phyloP scores from a whole-genome alignment of 2,888 invertebrate species.

The Calliphora vomitoria region DNA sequence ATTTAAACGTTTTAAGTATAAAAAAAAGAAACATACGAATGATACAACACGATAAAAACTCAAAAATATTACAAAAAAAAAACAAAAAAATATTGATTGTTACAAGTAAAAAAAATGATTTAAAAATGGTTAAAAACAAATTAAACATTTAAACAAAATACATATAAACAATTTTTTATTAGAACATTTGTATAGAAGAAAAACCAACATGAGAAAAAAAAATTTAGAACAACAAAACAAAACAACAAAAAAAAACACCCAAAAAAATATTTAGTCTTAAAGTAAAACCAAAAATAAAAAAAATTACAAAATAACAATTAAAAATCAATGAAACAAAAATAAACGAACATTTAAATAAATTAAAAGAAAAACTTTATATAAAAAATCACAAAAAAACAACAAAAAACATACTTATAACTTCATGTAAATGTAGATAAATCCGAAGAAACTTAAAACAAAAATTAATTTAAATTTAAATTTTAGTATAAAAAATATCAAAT shows the following conservation, averaged over 20 bases:
- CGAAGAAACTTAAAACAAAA: slow-evolving; percentile 42
- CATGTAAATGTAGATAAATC: slow-evolving; percentile 72
- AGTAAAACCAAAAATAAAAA: slow-evolving; percentile 34
- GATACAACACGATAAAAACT: slow-evolving; percentile 71
- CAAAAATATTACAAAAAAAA: slow-evolving; percentile 49
- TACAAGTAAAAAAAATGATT: slow-evolving; percentile 31
- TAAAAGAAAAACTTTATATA: slow-evolving; percentile 64
- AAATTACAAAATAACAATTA: slow-evolving; percentile 38
- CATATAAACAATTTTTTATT: slow-evolving; percentile 65
- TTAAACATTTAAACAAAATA: slow-evolving; percentile 48
- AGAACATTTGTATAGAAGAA: slow-evolving; percentile 71
- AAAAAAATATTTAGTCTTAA: slow-evolving; percentile 69
- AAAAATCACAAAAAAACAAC: slow-evolving; percentile 45
- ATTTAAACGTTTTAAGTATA: slow-evolving; percentile 65
- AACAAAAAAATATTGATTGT: slow-evolving; percentile 67
- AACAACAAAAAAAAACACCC: slow-evolving; percentile 64
- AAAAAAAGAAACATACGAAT: slow-evolving; percentile 69
- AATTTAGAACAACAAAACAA: slow-evolving; percentile 54
- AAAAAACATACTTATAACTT: slow-evolving; percentile 74
- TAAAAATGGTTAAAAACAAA: slow-evolving; percentile 69
- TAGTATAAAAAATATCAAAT: slow-evolving; percentile 70
- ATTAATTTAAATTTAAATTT: slow-evolving; percentile 33
- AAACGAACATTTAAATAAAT: slow-evolving; percentile 51
- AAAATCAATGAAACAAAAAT: slow-evolving; percentile 57
- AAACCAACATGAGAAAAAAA: slow-evolving; percentile 27